phyloP scores from a whole-genome alignment of 2,797 vertebrate species.

The Rhyacichthys aspro region DNA sequence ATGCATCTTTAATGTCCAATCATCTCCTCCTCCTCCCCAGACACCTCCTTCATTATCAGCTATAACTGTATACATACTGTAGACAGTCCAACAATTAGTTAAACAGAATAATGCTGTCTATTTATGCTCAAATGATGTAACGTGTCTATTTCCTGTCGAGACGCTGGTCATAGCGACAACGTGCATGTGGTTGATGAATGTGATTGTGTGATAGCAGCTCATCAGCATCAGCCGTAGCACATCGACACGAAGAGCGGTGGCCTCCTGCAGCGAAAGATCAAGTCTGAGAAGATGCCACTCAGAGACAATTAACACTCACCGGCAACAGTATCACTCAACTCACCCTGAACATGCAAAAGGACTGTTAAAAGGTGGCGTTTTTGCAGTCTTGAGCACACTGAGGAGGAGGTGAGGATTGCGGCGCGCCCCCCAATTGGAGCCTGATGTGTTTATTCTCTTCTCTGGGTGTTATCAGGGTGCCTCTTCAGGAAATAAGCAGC shows the following conservation, averaged over 20 bases:
- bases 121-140: too few species aligned
- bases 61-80: too few species aligned
- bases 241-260: constrained; percentile 25
- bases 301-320: constrained; percentile 35
- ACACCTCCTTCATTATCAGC: too few species aligned
- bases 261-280: constrained; percentile 32
- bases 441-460: constrained; percentile 39
- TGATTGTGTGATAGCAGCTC: constrained; percentile 9
- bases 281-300: constrained; percentile 47
- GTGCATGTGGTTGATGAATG: too few species aligned
- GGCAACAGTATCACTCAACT: constrained; percentile 19
- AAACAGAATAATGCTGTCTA: too few species aligned
- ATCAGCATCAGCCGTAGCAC: constrained; percentile 43
- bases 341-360: constrained; percentile 5
- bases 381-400: constrained; percentile 34
- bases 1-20: too few species aligned
- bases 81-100: too few species aligned
- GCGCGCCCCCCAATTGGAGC: too few species aligned
- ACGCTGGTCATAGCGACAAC: too few species aligned
- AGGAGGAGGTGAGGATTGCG: constrained; percentile 50
- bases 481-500: constrained; percentile 58
- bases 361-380: constrained; percentile 16
- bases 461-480: constrained; percentile 22
- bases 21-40: too few species aligned
- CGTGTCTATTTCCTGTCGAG: too few species aligned